Conservation (phyloP, 2,113 vertebrate species). For the Polypterus bichir region DNA sequence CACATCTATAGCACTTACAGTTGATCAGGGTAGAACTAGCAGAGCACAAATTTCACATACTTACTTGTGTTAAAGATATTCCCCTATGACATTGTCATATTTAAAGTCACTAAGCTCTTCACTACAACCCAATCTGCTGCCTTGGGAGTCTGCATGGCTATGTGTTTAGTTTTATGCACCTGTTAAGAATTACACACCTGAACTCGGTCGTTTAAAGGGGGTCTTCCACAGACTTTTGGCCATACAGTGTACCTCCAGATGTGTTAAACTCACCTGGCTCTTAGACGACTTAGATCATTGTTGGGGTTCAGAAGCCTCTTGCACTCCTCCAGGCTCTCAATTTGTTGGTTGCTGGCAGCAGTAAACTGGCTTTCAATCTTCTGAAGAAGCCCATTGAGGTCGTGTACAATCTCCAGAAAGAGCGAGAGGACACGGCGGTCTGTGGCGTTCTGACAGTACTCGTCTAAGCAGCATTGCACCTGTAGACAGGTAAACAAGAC, state of each 20-base stretch:
- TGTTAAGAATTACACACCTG: too few species aligned
- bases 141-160: too few species aligned
- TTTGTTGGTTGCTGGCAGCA: constrained; percentile 15
- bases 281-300: constrained; percentile 47
- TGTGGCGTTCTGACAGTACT: constrained; percentile 49
- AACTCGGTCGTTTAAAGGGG: too few species aligned
- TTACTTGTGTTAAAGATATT: too few species aligned
- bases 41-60: too few species aligned
- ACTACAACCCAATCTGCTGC: too few species aligned
- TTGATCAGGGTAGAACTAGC: too few species aligned
- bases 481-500: constrained; percentile 17
- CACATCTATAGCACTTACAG: too few species aligned
- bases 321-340: constrained; percentile 41
- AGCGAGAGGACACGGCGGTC: constrained; percentile 47
- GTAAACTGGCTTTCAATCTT: constrained; percentile 32
- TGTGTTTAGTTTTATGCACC: too few species aligned
- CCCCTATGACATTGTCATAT: too few species aligned
- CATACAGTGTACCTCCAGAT: background rate
- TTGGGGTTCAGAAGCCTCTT: constrained; percentile 47
- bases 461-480: constrained; percentile 56
- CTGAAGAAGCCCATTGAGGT: constrained; percentile 40
- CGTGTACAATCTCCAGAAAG: constrained; percentile 52
- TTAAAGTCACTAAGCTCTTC: too few species aligned
- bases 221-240: too few species aligned
- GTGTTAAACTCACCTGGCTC: constrained; percentile 46